Percentiles rank a stretch among this genome's conserved stretches.
phyloP scores from a whole-genome alignment of 2,888 invertebrate genomes.

The Hirtodrosophila duncani region DNA sequence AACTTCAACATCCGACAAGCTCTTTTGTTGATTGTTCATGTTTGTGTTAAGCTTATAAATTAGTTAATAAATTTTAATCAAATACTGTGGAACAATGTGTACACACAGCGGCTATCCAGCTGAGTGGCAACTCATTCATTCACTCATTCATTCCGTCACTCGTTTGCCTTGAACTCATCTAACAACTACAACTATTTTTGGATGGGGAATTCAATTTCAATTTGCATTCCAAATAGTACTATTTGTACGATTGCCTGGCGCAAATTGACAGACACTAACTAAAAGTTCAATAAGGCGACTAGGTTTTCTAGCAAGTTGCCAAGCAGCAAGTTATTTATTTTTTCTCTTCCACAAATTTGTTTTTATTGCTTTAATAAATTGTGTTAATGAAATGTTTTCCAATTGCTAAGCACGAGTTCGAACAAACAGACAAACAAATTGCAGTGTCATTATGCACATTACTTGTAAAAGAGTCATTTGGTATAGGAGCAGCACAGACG shows the following conservation, averaged over 20 bases:
- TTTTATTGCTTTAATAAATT: conserved; percentile 12
- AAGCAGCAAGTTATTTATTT: no score
- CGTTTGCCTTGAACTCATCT: conserved; percentile 56
- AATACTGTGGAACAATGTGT: conserved; percentile 45
- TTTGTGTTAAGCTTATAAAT: conserved; percentile 41
- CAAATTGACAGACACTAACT: conserved; percentile 43
- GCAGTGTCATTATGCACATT: conserved; percentile 28
- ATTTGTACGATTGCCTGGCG: no score
- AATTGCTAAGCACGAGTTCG: conserved; percentile 25
- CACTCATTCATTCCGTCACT: conserved; percentile 27
- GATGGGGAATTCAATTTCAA: conserved; percentile 3
- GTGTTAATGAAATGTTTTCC: conserved; percentile 45
- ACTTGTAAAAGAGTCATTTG: conserved; percentile 48
- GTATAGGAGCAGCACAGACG: no score
- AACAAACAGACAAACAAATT: conserved; percentile 6
- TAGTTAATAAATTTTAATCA: conserved; percentile 71
- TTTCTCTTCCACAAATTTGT: not conserved
- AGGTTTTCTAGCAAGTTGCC: no score
- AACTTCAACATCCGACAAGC: conserved; percentile 19
- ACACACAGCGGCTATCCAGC: conserved; percentile 22
- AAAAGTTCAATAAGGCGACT: conserved; percentile 32
- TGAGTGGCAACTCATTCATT: conserved; percentile 21
- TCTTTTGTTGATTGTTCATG: conserved; percentile 12
- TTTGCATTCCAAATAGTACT: no score
- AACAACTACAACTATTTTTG: conserved; percentile 19